Percentiles rank a stretch among this genome's conserved stretches.
phyloP scores from a whole-genome alignment of 2,888 invertebrate species.

The Anthophora plumipes region DNA sequence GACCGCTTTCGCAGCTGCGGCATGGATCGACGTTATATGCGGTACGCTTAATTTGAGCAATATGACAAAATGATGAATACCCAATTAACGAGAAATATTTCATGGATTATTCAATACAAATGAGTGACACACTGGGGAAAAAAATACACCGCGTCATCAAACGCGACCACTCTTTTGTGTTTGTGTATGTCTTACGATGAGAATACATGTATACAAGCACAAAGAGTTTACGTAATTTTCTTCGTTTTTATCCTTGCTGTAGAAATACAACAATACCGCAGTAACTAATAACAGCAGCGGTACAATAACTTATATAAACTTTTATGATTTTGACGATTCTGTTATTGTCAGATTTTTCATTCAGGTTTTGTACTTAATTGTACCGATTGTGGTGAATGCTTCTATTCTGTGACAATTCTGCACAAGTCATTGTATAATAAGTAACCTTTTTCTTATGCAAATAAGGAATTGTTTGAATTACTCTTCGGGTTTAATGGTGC shows the following conservation, averaged over 20 bases:
- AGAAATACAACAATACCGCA: not conserved
- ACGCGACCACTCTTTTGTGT: not conserved
- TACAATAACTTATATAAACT: not conserved
- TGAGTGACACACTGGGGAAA: constrained; percentile 9
- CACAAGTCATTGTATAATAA: no score
- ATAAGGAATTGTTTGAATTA: no score
- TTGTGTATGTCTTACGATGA: not conserved
- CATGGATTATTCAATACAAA: constrained; percentile 32
- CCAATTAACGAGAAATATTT: constrained; percentile 60
- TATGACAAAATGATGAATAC: constrained; percentile 54
- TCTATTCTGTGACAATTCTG: not conserved
- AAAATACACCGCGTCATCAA: constrained; percentile 17
- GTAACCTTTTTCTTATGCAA: no score
- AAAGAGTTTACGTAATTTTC: constrained; percentile 8
- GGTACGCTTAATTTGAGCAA: constrained; percentile 38
- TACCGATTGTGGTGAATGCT: not conserved
- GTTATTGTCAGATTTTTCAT: not conserved
- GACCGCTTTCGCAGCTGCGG: constrained; percentile 50
- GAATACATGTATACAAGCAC: not conserved
- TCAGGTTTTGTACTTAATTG: not conserved
- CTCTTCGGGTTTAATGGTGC: no score
- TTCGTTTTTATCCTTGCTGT: not conserved
- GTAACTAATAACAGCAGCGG: not conserved
- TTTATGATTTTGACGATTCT: not conserved
- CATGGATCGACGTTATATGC: constrained; percentile 39